Base-by-base conservation (phyloP, 2,797 vertebrate species). In the Molossus alvarezi region DNA sequence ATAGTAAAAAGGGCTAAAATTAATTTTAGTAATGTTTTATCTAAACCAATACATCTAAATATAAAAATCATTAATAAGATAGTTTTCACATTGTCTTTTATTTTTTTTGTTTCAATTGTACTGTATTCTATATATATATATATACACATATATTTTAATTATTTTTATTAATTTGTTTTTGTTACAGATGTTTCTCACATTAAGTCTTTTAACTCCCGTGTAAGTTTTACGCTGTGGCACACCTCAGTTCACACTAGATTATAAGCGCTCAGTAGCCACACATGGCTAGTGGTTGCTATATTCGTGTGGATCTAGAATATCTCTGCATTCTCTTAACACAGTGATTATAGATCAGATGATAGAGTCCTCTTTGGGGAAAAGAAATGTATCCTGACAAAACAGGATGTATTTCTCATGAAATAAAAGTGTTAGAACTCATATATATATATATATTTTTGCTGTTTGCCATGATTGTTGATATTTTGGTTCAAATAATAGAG, bases 11-110 rank as follows among this genome's bases (percentile, higher is more conserved):
- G 41, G 6, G 41, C 41, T 45, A 45, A 45, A 45, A 45, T 45
- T 45, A 45, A 45, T 45, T 45, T 67, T 11, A 94, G 77, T 82
- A 79, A 71, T 72, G 69, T 94, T 80, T 94, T 48, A 76, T 53
- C 65, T 75, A 92, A 81, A 84, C 14, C 8, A 93, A 21, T 79
- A 82, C n/a, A 86, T 10, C 71, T 92, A 76, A 80, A 85, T 75
- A 23, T 18, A 88, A 72, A 55, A 33, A 55, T 41, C 5, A 75
- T 29, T 72, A 29, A 62, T 27, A 17, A 89, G 29, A 45, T 53
- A 48, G 72, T 72, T 88, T 55, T 9, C 33, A 86, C 12, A 72
- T 48, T 37, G 33, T 33, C 33, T 33, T 33, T 33, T n/a, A n/a
- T n/a, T n/a, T 33, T 33, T 33, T 33, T 33, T 33, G 33, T 33